phyloP scores from a whole-genome alignment of 2,888 invertebrate species.

The Phymatocera aterrima region DNA sequence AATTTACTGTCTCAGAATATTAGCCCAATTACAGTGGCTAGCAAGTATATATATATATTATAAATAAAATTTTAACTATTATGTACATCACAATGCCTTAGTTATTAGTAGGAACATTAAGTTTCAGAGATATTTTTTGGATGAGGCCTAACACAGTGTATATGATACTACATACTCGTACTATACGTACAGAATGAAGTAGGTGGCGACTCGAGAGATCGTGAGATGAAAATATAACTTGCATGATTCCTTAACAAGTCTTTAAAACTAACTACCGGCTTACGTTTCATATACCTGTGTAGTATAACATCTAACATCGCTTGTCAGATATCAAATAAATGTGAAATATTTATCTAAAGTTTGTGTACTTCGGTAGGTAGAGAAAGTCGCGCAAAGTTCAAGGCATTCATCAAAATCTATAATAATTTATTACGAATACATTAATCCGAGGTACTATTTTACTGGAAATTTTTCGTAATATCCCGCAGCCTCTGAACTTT shows the following conservation, averaged over 20 bases:
- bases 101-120: conserved; percentile 55
- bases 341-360: neutral
- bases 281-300: too few relatives aligned
- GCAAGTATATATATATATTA: conserved; percentile 13
- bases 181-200: too few relatives aligned
- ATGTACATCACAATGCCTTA: conserved; percentile 48
- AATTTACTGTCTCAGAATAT: neutral
- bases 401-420: conserved; percentile 28
- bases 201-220: neutral
- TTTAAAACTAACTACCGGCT: neutral
- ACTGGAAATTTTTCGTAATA: neutral
- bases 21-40: neutral
- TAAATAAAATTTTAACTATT: conserved; percentile 19
- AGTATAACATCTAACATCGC: neutral
- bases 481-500: conserved; percentile 3
- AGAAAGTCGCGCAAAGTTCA: conserved; percentile 17
- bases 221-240: neutral
- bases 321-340: neutral
- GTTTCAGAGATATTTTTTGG: neutral
- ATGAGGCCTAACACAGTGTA: conserved; percentile 10
- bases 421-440: conserved; percentile 22
- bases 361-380: neutral
- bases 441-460: neutral
- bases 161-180: too few relatives aligned
- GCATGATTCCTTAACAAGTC: neutral